These are phyloP conservation scores for Nemotelus pantherinus DNA, from an alignment of 2,888 invertebrate species.

Conservation along the genomic window DNA sequence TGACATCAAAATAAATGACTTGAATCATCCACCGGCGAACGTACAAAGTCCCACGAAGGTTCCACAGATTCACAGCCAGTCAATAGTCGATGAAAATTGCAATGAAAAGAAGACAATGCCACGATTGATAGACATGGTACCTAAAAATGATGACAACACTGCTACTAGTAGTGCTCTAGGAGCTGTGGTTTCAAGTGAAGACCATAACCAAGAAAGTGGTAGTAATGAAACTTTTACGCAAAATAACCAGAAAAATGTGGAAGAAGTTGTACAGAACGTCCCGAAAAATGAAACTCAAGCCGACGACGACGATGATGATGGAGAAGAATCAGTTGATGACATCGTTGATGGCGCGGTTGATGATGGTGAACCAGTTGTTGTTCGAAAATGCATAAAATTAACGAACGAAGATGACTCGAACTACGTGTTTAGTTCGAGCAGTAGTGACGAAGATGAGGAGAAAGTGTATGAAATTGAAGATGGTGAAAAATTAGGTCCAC, in stretches of 20 bases:
- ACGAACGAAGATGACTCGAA: slow-evolving; percentile 50
- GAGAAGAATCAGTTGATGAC: neutral
- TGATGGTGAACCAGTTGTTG: slow-evolving; percentile 20
- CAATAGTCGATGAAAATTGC: slow-evolving; percentile 60
- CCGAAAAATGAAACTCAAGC: neutral
- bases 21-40: slow-evolving; percentile 39
- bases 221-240: slow-evolving; percentile 48
- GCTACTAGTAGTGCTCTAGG: neutral
- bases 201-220: slow-evolving; percentile 55
- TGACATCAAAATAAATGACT: slow-evolving; percentile 50
- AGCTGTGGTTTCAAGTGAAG: neutral
- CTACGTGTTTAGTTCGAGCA: slow-evolving; percentile 49
- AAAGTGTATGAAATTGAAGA: slow-evolving; percentile 63
- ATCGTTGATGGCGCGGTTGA: slow-evolving; percentile 17
- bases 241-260: neutral
- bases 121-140: slow-evolving; percentile 77
- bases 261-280: no score
- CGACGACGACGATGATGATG: neutral
- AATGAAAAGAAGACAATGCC: slow-evolving; percentile 67
- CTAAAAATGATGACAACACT: slow-evolving; percentile 64
- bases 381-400: slow-evolving; percentile 62
- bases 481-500: slow-evolving; percentile 64
- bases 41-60: slow-evolving; percentile 26
- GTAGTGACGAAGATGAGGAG: slow-evolving; percentile 59
- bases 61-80: neutral